These are phyloP conservation scores for Etheostoma nigrum DNA, from an alignment of 2,797 vertebrate species.

Conservation along the genomic window DNA sequence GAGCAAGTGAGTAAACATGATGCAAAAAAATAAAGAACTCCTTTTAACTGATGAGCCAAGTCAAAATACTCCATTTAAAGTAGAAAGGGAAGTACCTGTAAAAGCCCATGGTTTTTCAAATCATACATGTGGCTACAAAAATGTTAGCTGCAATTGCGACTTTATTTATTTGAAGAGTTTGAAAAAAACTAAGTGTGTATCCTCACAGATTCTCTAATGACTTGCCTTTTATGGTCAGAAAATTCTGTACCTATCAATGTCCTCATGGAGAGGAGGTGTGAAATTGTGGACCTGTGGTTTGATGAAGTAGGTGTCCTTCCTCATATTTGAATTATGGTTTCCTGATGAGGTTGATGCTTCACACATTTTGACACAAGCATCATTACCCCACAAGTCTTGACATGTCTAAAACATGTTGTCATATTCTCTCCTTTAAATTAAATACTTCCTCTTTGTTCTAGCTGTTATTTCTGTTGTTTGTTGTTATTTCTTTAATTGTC, in stretches of 20 bases:
- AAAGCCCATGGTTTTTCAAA: not conserved
- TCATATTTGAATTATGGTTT: conserved; percentile 24
- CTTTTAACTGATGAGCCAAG: conserved; percentile 13
- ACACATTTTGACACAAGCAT: conserved; percentile 26
- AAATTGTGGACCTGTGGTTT: not conserved
- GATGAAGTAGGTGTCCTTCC: conserved; percentile 32
- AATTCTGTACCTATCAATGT: not conserved
- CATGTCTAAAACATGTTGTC: conserved; percentile 11
- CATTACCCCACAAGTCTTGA: not conserved
- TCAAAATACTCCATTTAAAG: conserved; percentile 13
- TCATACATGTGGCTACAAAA: not conserved
- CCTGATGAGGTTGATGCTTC: conserved; percentile 29
- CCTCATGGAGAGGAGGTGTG: conserved; percentile 15
- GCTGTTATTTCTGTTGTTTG: not conserved
- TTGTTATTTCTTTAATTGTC: too few species aligned
- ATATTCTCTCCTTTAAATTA: not conserved
- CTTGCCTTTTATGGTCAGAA: conserved; percentile 39
- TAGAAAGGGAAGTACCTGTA: not conserved
- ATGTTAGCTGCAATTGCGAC: not conserved
- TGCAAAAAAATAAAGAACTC: conserved; percentile 25
- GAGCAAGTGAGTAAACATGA: too few species aligned
- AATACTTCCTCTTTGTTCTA: not conserved
- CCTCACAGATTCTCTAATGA: not conserved
- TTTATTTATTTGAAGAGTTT: conserved; percentile 2
- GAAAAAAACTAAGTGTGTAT: not conserved